Evolutionary conservation across 2,797 vertebrate species (phyloP), one percentile per base, ranked within the genome.

Genomic region (Tenualosa ilisha): DNA sequence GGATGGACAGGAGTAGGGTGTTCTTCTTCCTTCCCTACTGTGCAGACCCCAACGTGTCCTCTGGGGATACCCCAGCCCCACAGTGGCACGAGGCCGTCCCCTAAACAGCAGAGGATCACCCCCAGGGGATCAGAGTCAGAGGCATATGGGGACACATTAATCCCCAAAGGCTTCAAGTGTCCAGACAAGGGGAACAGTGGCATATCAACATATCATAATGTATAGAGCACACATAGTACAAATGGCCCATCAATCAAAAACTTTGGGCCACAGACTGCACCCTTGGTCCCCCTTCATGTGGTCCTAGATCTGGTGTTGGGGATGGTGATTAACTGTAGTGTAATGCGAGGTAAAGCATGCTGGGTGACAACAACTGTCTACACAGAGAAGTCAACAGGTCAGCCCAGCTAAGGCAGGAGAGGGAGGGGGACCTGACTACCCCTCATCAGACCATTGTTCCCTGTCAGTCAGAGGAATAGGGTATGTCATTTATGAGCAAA

Each of bases 11-110:
- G 86, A 81, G 82, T 85, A 86, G 85, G 89, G 89, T 90, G 68
- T 84, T 49, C 89, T 81, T 50, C 91, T 90, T 91, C 92, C 90
- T 91, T 90, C 89, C 89, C 89, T 88, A 79, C 75, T 86, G 85
- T 85, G 86, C 86, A 31, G 31, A 31, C 31, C 31, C 31, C 85
- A 91, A 89, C 79, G n/a, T 86, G 89, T 86, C 68, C 91, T 90
- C 92, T 0, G 26, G 86, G 86, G 91, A 92, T 87, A 85, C 50
- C 31, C 89, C 94, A 94, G 92, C 88, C 93, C 87, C 89, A 89
- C 88, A 82, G 79, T 82, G 65, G 87, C 81, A 83, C 65, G 11
- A 86, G 82, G 84, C 84, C 68, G 24, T 68, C 68, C 79, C 50
- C 86, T 88, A 88, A 91, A 91, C 86, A 85, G 46, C 86, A 90